Evolutionary conservation across 2,888 invertebrate genomes (phyloP), one percentile per base, ranked within the genome.

Genomic region (Apotomis capreana): DNA sequence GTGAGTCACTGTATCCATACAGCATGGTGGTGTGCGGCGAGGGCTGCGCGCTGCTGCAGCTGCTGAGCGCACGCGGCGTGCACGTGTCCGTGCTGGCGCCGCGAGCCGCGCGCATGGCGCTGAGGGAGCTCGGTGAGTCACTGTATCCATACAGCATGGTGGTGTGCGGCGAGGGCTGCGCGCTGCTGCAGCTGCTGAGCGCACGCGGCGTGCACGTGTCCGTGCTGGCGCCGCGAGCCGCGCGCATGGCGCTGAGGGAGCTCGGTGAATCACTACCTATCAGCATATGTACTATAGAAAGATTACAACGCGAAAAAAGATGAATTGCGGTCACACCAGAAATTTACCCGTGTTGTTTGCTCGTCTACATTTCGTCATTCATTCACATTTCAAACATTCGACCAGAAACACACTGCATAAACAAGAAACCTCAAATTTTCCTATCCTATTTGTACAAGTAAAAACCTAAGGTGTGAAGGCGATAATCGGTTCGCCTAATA

Each of bases 11-110:
- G 26, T 26, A 26, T 26, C 15, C 26, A 26, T 26, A 26, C 75
- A 93, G 93, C 0, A 89, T 93, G 74, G 85, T 87, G 37, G 78
- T 93, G 0, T 85, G 88, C 69, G 90, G 89, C 3, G 89, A 87
- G 74, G 92, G 93, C 26, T 89, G 91, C 74, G 86, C 83, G 40
- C 73, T 90, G 54, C 76, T 92, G 5, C 92, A 92, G 78, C 78
- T 93, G 75, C 81, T 92, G 76, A 77, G 81, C 46, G 74, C 80
- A 3, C 87, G 89, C 87, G 92, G 92, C 15, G 90, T 89, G 8
- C 79, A 82, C 65, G 81, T 89, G 59, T 84, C 89, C 0, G 90
- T 83, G 0, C 77, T 84, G 0, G 90, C 89, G 44, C 89, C 89
- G 0, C 12, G 83, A 0, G 83, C 83, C 62, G 83, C 87, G 52